Evolutionary conservation across 2,797 vertebrate genomes (phyloP), one percentile per base, ranked within the genome.

Genomic region (Gymnocypris eckloni): DNA sequence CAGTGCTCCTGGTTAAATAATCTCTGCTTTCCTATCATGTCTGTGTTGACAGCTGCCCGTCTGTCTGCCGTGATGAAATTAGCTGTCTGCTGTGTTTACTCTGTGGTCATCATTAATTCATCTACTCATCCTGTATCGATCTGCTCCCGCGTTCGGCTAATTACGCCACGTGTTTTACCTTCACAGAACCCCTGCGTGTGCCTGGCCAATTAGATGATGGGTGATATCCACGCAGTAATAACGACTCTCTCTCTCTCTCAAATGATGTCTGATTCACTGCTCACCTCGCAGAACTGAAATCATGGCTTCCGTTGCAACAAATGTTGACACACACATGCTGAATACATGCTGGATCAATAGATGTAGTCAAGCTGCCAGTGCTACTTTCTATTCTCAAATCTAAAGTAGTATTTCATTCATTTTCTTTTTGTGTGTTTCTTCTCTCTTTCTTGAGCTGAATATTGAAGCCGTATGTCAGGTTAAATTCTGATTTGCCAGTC

Each of bases 81-180:
- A 76, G 50, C 79, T 8, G 72, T 75, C 69, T 80, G 76, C 67
- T 84, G 69, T 84, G 85, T 88, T 88, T 81, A 90, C 82, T 86
- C 78, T 81, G 69, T 48, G 73, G 67, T 86, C 85, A 90, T 92
- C 83, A 91, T 88, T 91, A 88, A 91, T 92, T 90, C 81, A 91
- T 85, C 81, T 71, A 37, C 70, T 82, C 79, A 64, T 86, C 84
- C 88, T 87, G 86, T 84, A 92, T 91, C 48, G 89, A 91, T 89
- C 86, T 54, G 39, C 79, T 73, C 89, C 81, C 87, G 88, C 81
- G 48, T 86, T 85, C 84, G 33, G 73, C 85, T 91, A 91, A 92
- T 91, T 88, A 89, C 6, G 4, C 18, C 37, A 77, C 83, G 66
- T 72, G 66, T 80, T 88, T 86, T 88, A 88, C 89, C 88, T 90